Evolutionary conservation across 92 coral and sea anemone species (phyloP).

Genomic region (Zoanthus sociatus): DNA sequence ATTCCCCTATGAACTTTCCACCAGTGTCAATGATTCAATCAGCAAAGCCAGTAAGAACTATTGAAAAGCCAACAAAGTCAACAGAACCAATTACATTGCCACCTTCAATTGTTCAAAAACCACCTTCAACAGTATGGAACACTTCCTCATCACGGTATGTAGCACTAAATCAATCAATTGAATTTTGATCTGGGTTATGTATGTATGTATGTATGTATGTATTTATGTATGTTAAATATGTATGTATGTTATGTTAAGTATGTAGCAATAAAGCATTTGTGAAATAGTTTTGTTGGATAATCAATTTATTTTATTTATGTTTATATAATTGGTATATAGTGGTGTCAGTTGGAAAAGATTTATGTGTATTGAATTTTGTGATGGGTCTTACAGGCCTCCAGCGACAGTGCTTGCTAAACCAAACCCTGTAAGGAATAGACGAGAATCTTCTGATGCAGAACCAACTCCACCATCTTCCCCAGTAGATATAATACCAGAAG

Average conservation of each 20-base stretch:
- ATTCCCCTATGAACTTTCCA: conserved; percentile 76
- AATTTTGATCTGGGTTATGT: too few relatives aligned
- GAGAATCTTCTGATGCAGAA: conserved; percentile 94
- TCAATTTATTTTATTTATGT: background rate
- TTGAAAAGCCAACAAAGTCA: conserved; percentile 68
- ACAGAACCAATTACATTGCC: conserved; percentile 90
- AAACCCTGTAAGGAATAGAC: conserved; percentile 74
- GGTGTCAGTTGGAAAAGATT: background rate
- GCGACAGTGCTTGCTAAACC: conserved; percentile 97
- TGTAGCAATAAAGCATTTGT: background rate
- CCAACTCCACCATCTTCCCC: conserved; percentile 98
- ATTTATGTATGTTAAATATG: too few relatives aligned
- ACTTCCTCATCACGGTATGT: conserved; percentile 83
- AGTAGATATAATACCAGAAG: conserved; percentile 76
- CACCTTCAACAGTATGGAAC: conserved; percentile 73
- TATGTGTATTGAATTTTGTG: background rate
- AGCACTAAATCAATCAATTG: background rate
- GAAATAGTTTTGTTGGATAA: background rate
- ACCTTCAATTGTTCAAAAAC: conserved; percentile 91
- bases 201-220: too few relatives aligned
- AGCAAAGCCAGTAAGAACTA: conserved; percentile 56
- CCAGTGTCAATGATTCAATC: conserved; percentile 68
- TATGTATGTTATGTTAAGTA: too few relatives aligned
- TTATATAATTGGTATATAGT: background rate
- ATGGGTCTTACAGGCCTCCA: conserved; percentile 79